These are phyloP conservation scores for Epinotia brunnichana DNA, from an alignment of 2,888 invertebrate genomes.

Conservation along the genomic window DNA sequence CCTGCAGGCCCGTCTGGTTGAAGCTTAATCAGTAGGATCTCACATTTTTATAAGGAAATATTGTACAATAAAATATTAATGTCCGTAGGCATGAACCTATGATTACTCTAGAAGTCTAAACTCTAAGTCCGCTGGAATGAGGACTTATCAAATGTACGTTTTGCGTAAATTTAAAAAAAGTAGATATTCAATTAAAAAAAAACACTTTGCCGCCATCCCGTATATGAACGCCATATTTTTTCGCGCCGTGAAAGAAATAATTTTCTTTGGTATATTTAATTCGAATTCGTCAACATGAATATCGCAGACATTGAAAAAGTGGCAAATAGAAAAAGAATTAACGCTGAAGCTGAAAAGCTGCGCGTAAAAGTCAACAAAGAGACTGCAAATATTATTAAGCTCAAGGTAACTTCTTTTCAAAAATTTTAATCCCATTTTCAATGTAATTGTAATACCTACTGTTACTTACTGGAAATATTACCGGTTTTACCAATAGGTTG, in stretches of 20 bases:
- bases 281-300: slow-evolving; percentile 57
- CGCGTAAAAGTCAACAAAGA: slow-evolving; percentile 69
- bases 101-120: too few relatives aligned
- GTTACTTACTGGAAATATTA: background rate
- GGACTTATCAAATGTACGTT: too few relatives aligned
- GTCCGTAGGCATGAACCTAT: too few relatives aligned
- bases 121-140: too few relatives aligned
- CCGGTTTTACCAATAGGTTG: slow-evolving; percentile 59
- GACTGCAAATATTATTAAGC: slow-evolving; percentile 69
- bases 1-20: too few relatives aligned
- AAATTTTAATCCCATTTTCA: background rate
- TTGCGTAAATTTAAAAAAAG: too few relatives aligned
- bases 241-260: background rate
- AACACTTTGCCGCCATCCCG: slow-evolving; percentile 18
- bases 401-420: slow-evolving; percentile 54
- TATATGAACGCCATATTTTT: slow-evolving; percentile 1
- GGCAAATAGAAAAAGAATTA: slow-evolving; percentile 65
- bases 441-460: background rate
- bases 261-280: background rate
- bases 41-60: too few relatives aligned
- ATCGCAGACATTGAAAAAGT: slow-evolving; percentile 63
- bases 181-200: background rate
- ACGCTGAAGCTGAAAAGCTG: slow-evolving; percentile 65
- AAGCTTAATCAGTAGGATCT: too few relatives aligned
- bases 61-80: too few relatives aligned